phyloP scores from a whole-genome alignment of 2,113 vertebrate genomes.

The Stigmatopora argus region DNA sequence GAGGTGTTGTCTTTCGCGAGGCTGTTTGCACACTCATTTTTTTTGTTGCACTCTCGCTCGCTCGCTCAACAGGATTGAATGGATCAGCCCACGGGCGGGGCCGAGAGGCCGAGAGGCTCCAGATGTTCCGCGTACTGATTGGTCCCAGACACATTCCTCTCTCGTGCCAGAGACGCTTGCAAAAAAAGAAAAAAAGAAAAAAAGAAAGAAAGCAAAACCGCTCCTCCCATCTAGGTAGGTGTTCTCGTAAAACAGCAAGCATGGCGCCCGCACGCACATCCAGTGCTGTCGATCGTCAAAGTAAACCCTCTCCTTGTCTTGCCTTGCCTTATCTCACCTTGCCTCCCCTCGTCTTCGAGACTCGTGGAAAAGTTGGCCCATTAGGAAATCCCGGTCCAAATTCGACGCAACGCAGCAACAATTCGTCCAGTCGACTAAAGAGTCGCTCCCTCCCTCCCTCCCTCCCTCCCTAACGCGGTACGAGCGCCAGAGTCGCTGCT shows the following conservation, averaged over 20 bases:
- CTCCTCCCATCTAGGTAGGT: background rate
- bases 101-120: background rate
- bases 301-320: background rate
- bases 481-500: background rate
- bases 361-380: background rate
- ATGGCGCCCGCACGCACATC: background rate
- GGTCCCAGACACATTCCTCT: slow-evolving; percentile 6
- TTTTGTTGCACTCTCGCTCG: background rate
- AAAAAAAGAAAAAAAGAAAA: background rate
- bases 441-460: no score
- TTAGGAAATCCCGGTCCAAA: background rate
- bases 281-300: background rate
- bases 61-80: background rate
- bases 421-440: background rate
- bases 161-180: background rate
- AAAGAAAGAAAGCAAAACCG: background rate
- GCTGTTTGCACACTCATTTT: background rate
- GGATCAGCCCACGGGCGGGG: background rate
- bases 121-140: slow-evolving; percentile 5
- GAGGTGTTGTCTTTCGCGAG: background rate
- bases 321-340: no score
- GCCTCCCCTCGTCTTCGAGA: background rate
- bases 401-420: background rate
- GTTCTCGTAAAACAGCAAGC: background rate
- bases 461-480: background rate